Conservation (phyloP, 2,888 invertebrate species). For the Junonia oenone region DNA sequence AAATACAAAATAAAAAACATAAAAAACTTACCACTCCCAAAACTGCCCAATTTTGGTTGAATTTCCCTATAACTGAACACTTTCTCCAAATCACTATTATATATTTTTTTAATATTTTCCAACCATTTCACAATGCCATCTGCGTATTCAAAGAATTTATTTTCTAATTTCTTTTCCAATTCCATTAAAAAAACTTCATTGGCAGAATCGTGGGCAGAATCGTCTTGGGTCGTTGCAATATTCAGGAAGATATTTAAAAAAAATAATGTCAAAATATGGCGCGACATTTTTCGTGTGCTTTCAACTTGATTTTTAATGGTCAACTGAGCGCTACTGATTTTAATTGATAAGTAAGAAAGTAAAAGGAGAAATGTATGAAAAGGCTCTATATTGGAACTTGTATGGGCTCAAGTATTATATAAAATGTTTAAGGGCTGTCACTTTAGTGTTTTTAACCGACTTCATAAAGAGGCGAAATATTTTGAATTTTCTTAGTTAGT, state of each 20-base stretch:
- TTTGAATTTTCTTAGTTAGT: too few species aligned
- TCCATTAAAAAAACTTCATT: conserved; percentile 28
- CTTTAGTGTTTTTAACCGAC: not conserved
- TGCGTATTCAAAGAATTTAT: conserved; percentile 41
- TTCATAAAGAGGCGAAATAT: too few species aligned
- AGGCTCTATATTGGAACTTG: not conserved
- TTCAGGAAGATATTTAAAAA: conserved; percentile 27
- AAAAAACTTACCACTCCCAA: conserved; percentile 41
- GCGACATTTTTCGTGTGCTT: conserved; percentile 33
- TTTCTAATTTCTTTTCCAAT: conserved; percentile 43
- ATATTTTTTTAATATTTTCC: conserved; percentile 53
- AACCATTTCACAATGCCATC: conserved; percentile 40
- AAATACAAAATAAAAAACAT: not conserved
- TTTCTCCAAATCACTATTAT: conserved; percentile 48
- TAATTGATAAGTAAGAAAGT: conserved; percentile 10
- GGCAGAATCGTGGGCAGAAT: not conserved
- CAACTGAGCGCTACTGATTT: conserved; percentile 9
- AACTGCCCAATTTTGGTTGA: conserved; percentile 42
- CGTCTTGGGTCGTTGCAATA: conserved; percentile 5
- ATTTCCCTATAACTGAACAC: conserved; percentile 52
- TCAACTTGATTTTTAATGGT: conserved; percentile 22
- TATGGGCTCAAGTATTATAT: not conserved
- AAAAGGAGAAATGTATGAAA: conserved; percentile 4
- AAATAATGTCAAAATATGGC: conserved; percentile 26
- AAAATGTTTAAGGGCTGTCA: not conserved